phyloP scores from a whole-genome alignment of 2,888 invertebrate genomes.

The Drosophila prostipennis region DNA sequence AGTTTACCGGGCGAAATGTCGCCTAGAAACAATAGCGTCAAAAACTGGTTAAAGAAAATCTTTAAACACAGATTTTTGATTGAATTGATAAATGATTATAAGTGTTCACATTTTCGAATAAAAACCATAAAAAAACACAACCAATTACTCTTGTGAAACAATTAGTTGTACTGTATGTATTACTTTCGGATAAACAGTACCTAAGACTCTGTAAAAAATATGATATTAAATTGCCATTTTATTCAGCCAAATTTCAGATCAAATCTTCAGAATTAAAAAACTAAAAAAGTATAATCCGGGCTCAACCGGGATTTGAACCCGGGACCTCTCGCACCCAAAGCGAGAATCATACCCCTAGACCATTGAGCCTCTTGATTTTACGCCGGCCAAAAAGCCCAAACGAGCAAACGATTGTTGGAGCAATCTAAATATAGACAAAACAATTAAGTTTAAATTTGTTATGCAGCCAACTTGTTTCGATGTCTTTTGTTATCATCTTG shows the following conservation, averaged over 20 bases:
- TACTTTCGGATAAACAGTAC: too few relatives aligned
- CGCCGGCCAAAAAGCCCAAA: not conserved
- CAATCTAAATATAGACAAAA: slow-evolving; percentile 23
- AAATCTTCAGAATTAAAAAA: not conserved
- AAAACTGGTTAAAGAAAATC: slow-evolving; percentile 23
- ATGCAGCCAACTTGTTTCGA: slow-evolving; percentile 53
- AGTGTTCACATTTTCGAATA: too few relatives aligned
- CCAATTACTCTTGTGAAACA: too few relatives aligned
- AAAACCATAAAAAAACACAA: too few relatives aligned
- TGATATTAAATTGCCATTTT: too few relatives aligned
- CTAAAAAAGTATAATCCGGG: slow-evolving; percentile 73
- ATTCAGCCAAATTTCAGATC: too few relatives aligned
- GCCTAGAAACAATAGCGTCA: not conserved
- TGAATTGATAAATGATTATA: too few relatives aligned
- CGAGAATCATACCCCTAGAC: slow-evolving; percentile 88
- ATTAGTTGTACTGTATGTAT: too few relatives aligned
- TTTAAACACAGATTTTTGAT: too few relatives aligned
- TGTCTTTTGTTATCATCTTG: slow-evolving; percentile 17
- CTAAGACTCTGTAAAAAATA: too few relatives aligned
- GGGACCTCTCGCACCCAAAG: slow-evolving; percentile 88
- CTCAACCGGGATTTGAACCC: slow-evolving; percentile 87
- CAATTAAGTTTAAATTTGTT: slow-evolving; percentile 20
- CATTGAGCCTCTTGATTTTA: slow-evolving; percentile 82
- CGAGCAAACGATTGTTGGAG: not conserved
- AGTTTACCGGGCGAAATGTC: not conserved